Evolutionary conservation across 2,113 vertebrate genomes (phyloP).

Genomic region (Coreoperca whiteheadi): DNA sequence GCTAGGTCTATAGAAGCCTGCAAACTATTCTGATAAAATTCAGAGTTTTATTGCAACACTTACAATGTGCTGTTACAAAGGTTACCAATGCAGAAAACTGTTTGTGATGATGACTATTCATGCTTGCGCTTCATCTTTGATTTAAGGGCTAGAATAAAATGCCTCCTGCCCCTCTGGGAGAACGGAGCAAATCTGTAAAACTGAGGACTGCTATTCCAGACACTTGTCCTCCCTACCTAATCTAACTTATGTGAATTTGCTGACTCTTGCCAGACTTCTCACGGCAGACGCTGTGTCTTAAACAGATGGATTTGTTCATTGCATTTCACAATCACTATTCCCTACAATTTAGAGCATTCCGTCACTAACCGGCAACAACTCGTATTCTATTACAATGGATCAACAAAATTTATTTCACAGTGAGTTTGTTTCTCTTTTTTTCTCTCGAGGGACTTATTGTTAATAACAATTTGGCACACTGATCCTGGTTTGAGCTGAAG

Average conservation of each 20-base stretch:
- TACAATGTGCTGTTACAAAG: background rate
- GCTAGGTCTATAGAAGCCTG: background rate
- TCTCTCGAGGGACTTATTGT: constrained; percentile 10
- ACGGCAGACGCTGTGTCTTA: constrained; percentile 40
- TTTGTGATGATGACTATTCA: constrained; percentile 35
- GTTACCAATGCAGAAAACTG: constrained; percentile 16
- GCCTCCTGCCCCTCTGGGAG: constrained; percentile 31
- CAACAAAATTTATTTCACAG: constrained; percentile 38
- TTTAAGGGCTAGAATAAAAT: constrained; percentile 57
- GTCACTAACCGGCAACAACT: constrained; percentile 39
- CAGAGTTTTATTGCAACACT: constrained; percentile 2
- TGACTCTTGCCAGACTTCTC: constrained; percentile 46
- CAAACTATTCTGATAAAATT: background rate
- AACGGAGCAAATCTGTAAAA: constrained; percentile 54
- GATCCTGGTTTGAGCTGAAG: constrained; percentile 39
- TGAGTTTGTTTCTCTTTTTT: constrained; percentile 39
- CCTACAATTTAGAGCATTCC: constrained; percentile 31
- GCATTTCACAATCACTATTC: constrained; percentile 60
- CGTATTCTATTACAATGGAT: constrained; percentile 24
- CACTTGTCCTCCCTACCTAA: constrained; percentile 71
- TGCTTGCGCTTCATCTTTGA: constrained; percentile 39
- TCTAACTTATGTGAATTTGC: constrained; percentile 48
- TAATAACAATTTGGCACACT: constrained; percentile 53
- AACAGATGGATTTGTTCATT: constrained; percentile 50
- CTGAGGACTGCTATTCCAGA: constrained; percentile 48